Evolutionary conservation across 2,888 invertebrate genomes (phyloP).

Genomic region (Patella caerulea): DNA sequence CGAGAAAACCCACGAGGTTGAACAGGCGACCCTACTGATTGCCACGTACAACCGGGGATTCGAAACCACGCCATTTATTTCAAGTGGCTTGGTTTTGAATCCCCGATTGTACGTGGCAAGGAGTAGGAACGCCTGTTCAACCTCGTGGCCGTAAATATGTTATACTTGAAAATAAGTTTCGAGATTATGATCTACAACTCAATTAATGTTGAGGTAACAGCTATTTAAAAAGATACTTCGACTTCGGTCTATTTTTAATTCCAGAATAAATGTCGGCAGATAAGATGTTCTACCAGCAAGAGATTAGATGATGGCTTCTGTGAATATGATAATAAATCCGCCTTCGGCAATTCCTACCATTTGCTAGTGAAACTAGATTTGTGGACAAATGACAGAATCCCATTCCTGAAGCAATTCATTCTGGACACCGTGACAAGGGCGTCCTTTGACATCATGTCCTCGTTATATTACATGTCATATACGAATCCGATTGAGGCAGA

Average conservation of each 20-base stretch:
- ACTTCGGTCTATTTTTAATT: not conserved
- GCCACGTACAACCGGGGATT: too few relatives aligned
- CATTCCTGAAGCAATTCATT: not conserved
- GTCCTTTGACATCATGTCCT: not conserved
- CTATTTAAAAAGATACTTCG: too few relatives aligned
- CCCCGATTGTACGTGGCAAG: too few relatives aligned
- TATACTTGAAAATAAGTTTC: too few relatives aligned
- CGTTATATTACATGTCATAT: not conserved
- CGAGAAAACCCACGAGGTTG: too few relatives aligned
- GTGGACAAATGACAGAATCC: not conserved
- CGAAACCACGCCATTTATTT: too few relatives aligned
- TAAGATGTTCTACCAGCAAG: not conserved
- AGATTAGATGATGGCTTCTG: not conserved
- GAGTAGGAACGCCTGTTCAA: too few relatives aligned
- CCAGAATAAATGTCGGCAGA: not conserved
- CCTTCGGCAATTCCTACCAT: not conserved
- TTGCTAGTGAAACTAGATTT: not conserved
- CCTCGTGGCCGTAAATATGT: too few relatives aligned
- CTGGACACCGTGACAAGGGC: not conserved
- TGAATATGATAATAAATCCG: not conserved
- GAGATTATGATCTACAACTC: too few relatives aligned
- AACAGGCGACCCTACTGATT: too few relatives aligned
- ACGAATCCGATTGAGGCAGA: not conserved
- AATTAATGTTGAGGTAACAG: too few relatives aligned
- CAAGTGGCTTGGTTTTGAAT: too few relatives aligned